Base-by-base conservation (phyloP, 2,888 invertebrate genomes). In the Catocala nupta region DNA sequence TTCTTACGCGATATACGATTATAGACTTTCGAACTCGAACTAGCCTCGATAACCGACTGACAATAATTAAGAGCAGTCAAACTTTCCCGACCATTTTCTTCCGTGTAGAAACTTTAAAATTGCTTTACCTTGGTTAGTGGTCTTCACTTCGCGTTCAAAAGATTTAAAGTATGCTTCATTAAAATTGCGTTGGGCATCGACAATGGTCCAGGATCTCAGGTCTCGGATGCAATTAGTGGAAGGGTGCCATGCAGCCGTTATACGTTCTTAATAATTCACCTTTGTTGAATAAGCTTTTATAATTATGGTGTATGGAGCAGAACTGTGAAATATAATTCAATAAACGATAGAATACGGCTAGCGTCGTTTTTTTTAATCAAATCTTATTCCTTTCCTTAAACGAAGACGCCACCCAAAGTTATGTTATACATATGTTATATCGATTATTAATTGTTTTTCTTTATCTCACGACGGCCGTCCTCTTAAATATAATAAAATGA, bases 131-230 rank as follows among this genome's bases (percentile, higher is more conserved):
- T 78, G 75, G 75, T 82, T 86, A 84, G 80, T 78, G 75, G 77
- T 81, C 81, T 80, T 80, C 77, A 76, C 75, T 81, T 81, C 78
- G 74, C 80, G 82, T 75, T 80, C 85, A 88, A 88, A 88, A 88
- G 87, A 88, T 90, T 88, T 81, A 84, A 87, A 90, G 86, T 84
- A 88, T 83, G 85, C 89, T 91, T 91, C 90, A 91, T 92, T 92
- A 91, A 89, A 87, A 86, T 82, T 82, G 83, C 82, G 83, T 83
- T 82, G 82, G 80, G 68, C 75, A 82, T 85, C 85, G 83, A 89
- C 90, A 89, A 90, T 90, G 81, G 86, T 70, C 62, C 80, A 81
- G 82, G 84, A 84, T 81, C 78, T 77, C 78, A 82, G 82, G 78
- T 74, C 81, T 81, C 84, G 87, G 87, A 90, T 89, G 90, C 89